Base-by-base conservation (phyloP, 1,140 invertebrate genomes). In the Dreissena polymorpha region DNA sequence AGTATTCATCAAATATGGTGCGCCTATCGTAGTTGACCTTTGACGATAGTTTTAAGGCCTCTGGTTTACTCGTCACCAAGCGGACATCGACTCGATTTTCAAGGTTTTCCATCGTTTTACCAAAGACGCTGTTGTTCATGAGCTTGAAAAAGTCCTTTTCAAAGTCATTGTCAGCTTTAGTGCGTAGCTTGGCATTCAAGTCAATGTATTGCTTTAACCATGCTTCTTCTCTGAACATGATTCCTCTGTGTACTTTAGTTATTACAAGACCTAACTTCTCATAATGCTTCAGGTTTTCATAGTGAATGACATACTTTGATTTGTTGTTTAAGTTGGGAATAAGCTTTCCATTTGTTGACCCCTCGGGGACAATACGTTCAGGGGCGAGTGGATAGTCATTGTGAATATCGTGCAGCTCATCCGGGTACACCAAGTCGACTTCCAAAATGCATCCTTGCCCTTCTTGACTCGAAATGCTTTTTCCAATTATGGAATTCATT, bases 331-430 rank as follows among this genome's bases (percentile, higher is more conserved):
- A 79, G 23, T 83, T 85, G 10, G 85, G 83, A 0, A 88, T 74
- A 29, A 86, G 50, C 53, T 87, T 87, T 16, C 71, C 64, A 51
- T 72, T 53, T 69, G 80, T 70, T 0, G 64, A 70, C 21, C 23
- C n/a, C 21, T 60, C 21, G 12, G 21, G 57, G 21, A 18, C 10
- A 7, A 85, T 53, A 14, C 73, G 49, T 87, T 94, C 91, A 10
- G 92, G 87, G 81, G 91, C 92, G 77, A 94, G 92, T 53, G 94
- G 94, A 63, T 94, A 93, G 84, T 94, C 92, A 83, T 90, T 92
- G 89, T 95, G 94, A 7, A 23, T 14, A 57, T 95, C 90, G 89
- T 95, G 94, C 21, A 95, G 64, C 27, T 91, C 5, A 16, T 75
- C 10, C n/a, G 71, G 80, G 14, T 75, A 75, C 21, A 68, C 63